Base-by-base conservation (phyloP, 2,888 invertebrate species). In the Gastrophysa polygoni region DNA sequence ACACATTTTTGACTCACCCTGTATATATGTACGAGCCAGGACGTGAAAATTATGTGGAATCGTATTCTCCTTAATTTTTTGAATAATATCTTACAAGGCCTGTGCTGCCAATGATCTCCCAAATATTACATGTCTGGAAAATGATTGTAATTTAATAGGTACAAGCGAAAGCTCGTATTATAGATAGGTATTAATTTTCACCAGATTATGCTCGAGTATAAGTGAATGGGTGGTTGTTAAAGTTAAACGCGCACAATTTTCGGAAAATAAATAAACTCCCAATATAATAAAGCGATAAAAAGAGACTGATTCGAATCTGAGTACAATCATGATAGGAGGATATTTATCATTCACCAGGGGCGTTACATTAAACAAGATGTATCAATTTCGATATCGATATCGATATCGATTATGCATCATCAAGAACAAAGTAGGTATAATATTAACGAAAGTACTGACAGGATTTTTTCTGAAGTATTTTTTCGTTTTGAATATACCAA, bases 231-330 rank as follows among this genome's bases (percentile, higher is more conserved):
- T n/a, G 34, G 57, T 62, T 62, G 62, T 62, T 62, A 54, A 52
- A 43, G 46, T 51, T 61, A 61, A 66, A 61, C 51, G 60, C 51
- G 28, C 47, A 56, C 55, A 52, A 63, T 66, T 66, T 63, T 28
- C 44, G 50, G 24, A 66, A 59, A 66, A 63, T 61, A 63, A 66
- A 66, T 57, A 59, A 63, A 61, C 57, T 34, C 21, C 38, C 48
- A 57, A 60, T 66, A 68, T 70, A 70, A 70, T 70, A 69, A 70
- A 70, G 70, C 66, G 62, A 68, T 70, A 69, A 70, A 69, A 70
- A 68, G 63, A 70, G 61, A 65, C 57, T 55, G 55, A 59, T 52
- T 49, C 52, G 48, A 56, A 57, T 57, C 56, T 21, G 29, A 58
- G 47, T 56, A 47, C 54, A 61, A 63, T 66, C 59, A 63, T 32